Conservation (phyloP, 2,797 vertebrate species). For the Perdix hodgsoniae region DNA sequence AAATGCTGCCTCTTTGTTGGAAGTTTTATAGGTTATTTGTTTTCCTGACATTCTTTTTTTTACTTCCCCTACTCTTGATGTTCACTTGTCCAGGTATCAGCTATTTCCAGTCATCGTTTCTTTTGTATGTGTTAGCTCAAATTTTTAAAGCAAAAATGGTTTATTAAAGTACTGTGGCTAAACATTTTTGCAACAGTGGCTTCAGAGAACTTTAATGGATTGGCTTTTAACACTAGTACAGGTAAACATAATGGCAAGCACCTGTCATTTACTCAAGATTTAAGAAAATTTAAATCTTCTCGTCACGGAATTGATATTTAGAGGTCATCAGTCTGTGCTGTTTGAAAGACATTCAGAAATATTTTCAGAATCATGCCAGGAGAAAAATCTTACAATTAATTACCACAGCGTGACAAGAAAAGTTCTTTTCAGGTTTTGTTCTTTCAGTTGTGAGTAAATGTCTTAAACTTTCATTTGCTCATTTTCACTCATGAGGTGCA, state of each 20-base stretch:
- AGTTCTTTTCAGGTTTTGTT: conserved; percentile 13
- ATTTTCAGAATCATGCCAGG: background rate
- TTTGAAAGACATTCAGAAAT: conserved; percentile 16
- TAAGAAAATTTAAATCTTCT: conserved; percentile 25
- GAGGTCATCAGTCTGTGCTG: background rate
- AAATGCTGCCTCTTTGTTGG: background rate
- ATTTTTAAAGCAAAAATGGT: background rate
- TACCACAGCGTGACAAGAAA: background rate
- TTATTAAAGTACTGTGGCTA: background rate
- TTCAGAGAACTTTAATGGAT: background rate
- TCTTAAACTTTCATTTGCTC: background rate
- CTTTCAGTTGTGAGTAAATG: background rate
- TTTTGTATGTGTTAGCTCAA: background rate
- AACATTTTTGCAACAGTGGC: background rate
- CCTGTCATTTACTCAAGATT: background rate
- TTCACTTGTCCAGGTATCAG: background rate
- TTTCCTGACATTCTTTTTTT: background rate
- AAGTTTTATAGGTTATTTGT: background rate
- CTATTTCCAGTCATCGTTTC: background rate
- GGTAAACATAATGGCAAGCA: background rate
- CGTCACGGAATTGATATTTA: background rate
- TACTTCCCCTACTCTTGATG: background rate
- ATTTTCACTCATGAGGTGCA: background rate
- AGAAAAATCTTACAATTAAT: conserved; percentile 27
- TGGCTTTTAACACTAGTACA: background rate